phyloP scores from a whole-genome alignment of 2,113 vertebrate species.

The Gymnarchus niloticus region DNA sequence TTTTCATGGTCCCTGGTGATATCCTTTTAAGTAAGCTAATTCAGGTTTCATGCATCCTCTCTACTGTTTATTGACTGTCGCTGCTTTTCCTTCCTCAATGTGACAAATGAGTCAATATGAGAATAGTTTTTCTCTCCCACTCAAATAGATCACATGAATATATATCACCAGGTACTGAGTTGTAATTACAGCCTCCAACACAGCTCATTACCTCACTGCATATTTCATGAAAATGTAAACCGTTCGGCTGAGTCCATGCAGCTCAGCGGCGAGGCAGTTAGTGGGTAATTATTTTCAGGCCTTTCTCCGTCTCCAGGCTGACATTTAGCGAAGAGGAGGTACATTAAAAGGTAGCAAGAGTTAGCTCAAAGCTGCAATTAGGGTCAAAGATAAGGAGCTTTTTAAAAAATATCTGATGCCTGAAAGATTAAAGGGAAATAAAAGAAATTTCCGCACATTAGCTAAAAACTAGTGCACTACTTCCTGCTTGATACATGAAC shows the following conservation, averaged over 20 bases:
- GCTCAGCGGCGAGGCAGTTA: conserved; percentile 35
- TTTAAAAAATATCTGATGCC: conserved; percentile 28
- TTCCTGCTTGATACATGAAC: no score
- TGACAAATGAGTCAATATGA: neutral
- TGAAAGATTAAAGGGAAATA: neutral
- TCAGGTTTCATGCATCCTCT: no score
- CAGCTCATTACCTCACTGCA: conserved; percentile 9
- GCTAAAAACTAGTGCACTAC: no score
- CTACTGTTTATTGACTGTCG: neutral
- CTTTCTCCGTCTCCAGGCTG: conserved; percentile 29
- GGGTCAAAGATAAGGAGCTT: conserved; percentile 34
- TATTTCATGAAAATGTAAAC: conserved; percentile 32
- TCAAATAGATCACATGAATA: neutral
- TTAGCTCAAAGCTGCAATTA: conserved; percentile 47
- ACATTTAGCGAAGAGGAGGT: conserved; percentile 43
- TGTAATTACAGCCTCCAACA: neutral
- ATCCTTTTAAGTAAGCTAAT: neutral
- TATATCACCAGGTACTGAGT: neutral
- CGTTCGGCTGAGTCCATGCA: conserved; percentile 25
- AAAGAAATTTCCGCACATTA: no score
- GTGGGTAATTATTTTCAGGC: conserved; percentile 39
- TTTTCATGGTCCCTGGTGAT: neutral
- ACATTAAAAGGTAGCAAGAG: conserved; percentile 45
- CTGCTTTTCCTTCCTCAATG: neutral
- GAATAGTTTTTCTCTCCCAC: neutral